Percentiles rank a stretch among this genome's conserved stretches.
These are phyloP conservation scores for Oscheius onirici DNA, from an alignment of 2,888 invertebrate genomes.

Conservation along the genomic window DNA sequence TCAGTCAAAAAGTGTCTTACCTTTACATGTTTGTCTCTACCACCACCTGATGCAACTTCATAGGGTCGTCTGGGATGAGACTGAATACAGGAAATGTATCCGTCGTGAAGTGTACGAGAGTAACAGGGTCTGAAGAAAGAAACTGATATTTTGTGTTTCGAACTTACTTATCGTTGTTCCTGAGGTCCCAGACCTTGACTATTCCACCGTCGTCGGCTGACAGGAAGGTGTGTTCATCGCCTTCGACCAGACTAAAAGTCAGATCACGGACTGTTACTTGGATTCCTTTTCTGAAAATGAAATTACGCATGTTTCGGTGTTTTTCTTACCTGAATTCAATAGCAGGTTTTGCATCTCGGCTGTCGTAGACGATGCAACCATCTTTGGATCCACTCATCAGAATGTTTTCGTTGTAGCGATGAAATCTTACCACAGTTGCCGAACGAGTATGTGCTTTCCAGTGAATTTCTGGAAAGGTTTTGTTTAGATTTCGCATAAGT, in stretches of 20 bases:
- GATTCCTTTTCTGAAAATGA: conserved; percentile 1
- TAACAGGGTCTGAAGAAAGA: conserved; percentile 47
- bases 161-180: conserved; percentile 28
- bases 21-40: conserved; percentile 54
- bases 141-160: too few relatives aligned
- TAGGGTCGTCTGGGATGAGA: conserved; percentile 39
- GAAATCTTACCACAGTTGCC: conserved; percentile 51
- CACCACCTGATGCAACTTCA: conserved; percentile 54
- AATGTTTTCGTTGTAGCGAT: conserved; percentile 37
- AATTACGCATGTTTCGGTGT: too few relatives aligned
- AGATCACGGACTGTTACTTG: conserved; percentile 49
- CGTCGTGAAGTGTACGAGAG: conserved; percentile 48
- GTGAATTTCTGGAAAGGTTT: conserved; percentile 20
- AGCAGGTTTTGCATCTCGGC: background rate
- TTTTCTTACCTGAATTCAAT: background rate
- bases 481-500: too few relatives aligned
- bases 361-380: conserved; percentile 18
- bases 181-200: conserved; percentile 53
- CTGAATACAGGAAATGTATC: conserved; percentile 47
- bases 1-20: conserved; percentile 20
- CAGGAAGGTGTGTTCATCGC: conserved; percentile 43
- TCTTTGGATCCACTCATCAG: conserved; percentile 41
- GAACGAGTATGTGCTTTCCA: conserved; percentile 55
- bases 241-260: conserved; percentile 37
- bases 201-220: conserved; percentile 53